A percentile compares a stretch with the other conserved stretches of the same genome.
Conservation (phyloP, 2,113 vertebrate genomes). For the Cyphomyrus plagiostoma region DNA sequence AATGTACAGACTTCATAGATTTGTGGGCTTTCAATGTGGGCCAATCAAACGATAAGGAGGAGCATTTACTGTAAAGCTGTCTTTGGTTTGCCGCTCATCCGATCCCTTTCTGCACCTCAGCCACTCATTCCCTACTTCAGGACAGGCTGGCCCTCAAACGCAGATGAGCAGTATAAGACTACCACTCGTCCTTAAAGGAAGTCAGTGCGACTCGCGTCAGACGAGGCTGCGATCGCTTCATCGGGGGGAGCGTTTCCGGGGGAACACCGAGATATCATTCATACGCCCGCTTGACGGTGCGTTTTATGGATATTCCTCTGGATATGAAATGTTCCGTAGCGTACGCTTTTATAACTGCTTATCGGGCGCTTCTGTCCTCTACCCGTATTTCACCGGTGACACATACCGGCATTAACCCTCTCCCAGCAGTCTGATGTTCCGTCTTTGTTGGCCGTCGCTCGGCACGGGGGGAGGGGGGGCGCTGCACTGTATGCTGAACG, state of each 20-base stretch:
- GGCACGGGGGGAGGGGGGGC: neutral
- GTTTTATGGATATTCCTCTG: neutral
- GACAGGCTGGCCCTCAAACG: slow-evolving; percentile 6
- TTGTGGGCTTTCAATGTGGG: neutral
- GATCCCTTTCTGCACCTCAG: neutral
- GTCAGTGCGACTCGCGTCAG: neutral
- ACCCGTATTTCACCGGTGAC: slow-evolving; percentile 2
- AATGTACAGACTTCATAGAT: neutral
- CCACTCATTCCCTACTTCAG: neutral
- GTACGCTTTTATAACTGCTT: neutral
- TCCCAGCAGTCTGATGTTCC: neutral
- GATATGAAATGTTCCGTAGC: neutral
- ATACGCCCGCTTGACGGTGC: neutral
- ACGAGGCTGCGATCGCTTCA: neutral
- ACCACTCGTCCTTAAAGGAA: neutral
- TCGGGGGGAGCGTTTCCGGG: neutral
- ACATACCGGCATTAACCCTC: neutral
- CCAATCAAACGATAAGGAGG: neutral
- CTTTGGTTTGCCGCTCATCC: neutral
- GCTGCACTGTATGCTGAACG: neutral
- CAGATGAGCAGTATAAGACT: neutral
- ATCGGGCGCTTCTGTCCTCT: neutral
- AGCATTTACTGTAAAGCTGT: neutral
- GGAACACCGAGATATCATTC: neutral
- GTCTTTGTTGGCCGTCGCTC: neutral